Evolutionary conservation across 2,797 vertebrate species (phyloP).

Genomic region (Chelon labrosus): DNA sequence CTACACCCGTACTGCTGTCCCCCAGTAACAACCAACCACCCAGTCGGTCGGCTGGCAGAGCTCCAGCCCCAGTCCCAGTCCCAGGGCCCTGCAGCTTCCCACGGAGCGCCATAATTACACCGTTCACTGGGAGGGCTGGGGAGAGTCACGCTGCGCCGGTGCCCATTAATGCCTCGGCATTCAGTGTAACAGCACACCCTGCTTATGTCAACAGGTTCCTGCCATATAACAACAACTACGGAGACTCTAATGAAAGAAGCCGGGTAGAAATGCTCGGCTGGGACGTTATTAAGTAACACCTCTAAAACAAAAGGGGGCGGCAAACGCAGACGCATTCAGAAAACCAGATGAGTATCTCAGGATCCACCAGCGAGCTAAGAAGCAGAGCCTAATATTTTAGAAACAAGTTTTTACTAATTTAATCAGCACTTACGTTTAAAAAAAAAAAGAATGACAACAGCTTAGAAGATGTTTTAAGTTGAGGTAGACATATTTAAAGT

Average conservation of each 20-base stretch:
- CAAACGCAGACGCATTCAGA: neutral
- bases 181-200: conserved; percentile 62
- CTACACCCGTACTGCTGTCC: conserved; percentile 22
- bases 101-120: conserved; percentile 71
- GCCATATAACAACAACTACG: conserved; percentile 56
- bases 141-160: conserved; percentile 44
- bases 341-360: neutral
- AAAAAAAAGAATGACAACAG: neutral
- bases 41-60: conserved; percentile 40
- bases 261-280: conserved; percentile 10
- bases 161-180: conserved; percentile 59
- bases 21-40: conserved; percentile 24
- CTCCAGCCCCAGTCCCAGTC: conserved; percentile 33
- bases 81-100: conserved; percentile 52
- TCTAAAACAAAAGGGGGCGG: conserved; percentile 11
- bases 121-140: conserved; percentile 45
- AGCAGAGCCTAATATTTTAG: neutral
- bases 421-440: neutral
- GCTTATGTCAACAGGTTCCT: conserved; percentile 63
- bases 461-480: neutral
- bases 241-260: conserved; percentile 40
- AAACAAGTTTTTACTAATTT: neutral
- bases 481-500: too few relatives aligned
- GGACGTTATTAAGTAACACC: conserved; percentile 13
- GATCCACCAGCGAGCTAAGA: neutral